Conservation (phyloP, 2,113 vertebrate genomes). For the Sorex fumeus region DNA sequence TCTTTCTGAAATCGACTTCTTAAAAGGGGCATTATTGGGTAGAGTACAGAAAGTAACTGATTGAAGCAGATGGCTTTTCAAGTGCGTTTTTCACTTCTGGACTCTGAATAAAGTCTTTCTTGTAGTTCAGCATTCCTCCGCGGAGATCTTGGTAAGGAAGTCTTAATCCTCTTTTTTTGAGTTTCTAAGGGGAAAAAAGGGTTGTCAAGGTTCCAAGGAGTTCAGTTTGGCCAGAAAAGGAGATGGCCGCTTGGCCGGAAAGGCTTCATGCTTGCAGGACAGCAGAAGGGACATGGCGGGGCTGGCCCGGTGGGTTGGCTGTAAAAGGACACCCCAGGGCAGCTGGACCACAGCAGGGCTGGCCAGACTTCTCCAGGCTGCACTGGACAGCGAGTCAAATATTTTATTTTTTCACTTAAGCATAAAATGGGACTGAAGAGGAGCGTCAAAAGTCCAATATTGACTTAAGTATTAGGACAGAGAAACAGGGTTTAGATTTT, state of each 20-base stretch:
- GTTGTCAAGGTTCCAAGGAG: conserved; percentile 48
- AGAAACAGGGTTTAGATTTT: conserved; percentile 36
- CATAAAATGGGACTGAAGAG: conserved; percentile 6
- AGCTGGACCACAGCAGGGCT: not conserved
- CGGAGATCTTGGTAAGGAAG: conserved; percentile 63
- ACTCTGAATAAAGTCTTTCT: conserved; percentile 77
- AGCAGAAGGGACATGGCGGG: not conserved
- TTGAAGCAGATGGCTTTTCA: conserved; percentile 66
- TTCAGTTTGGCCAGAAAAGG: conserved; percentile 56
- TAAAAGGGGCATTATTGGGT: conserved; percentile 55
- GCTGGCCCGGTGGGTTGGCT: not conserved
- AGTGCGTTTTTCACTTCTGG: conserved; percentile 62
- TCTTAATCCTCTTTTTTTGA: conserved; percentile 74
- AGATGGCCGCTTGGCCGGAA: not conserved
- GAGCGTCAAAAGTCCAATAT: conserved; percentile 10
- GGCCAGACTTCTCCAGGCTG: too few relatives aligned
- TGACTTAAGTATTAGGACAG: conserved; percentile 15
- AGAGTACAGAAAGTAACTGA: conserved; percentile 46
- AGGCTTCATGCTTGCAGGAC: not conserved
- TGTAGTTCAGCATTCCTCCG: conserved; percentile 64
- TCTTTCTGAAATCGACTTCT: conserved; percentile 29
- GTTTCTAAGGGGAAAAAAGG: conserved; percentile 65
- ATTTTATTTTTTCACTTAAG: not conserved
- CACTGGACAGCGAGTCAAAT: not conserved
- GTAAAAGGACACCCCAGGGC: conserved; percentile 1